A percentile compares a stretch with the other conserved stretches of the same genome.
These are phyloP conservation scores for Xenus cinereus DNA, from an alignment of 2,113 vertebrate genomes.

Conservation along the genomic window DNA sequence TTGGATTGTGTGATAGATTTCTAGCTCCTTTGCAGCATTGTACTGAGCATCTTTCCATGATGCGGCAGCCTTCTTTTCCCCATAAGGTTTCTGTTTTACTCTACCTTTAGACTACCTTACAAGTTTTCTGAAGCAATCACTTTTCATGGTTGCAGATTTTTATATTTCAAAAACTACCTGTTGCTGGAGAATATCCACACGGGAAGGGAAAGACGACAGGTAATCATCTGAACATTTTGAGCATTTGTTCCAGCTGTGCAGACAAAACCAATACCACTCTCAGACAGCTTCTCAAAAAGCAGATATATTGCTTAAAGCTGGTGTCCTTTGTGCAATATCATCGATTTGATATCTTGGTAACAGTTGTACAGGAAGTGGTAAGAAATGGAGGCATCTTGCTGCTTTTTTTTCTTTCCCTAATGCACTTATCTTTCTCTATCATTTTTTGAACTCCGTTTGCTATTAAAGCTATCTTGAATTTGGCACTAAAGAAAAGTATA, in stretches of 20 bases:
- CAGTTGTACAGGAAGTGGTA: neutral
- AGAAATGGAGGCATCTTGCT: conserved; percentile 11
- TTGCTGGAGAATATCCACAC: neutral
- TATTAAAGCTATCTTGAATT: neutral
- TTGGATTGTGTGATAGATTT: neutral
- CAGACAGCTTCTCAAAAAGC: neutral
- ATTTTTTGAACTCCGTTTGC: neutral
- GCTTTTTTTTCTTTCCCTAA: neutral
- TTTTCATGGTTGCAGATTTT: neutral
- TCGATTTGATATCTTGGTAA: neutral
- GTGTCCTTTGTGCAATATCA: neutral
- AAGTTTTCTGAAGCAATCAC: neutral
- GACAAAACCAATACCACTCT: neutral
- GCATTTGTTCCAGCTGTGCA: neutral
- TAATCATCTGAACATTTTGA: neutral
- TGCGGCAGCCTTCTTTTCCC: neutral
- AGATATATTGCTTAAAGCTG: neutral
- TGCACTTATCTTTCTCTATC: neutral
- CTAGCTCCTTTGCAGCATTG: neutral
- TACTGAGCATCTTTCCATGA: neutral
- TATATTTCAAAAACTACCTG: neutral
- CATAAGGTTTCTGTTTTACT: neutral
- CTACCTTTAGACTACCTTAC: neutral
- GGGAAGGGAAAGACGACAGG: neutral
- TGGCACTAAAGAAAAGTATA: neutral